Percentiles rank a stretch among this genome's conserved stretches.
These are phyloP conservation scores for Protosalanx chinensis DNA, from an alignment of 2,797 vertebrate genomes.

Conservation along the genomic window DNA sequence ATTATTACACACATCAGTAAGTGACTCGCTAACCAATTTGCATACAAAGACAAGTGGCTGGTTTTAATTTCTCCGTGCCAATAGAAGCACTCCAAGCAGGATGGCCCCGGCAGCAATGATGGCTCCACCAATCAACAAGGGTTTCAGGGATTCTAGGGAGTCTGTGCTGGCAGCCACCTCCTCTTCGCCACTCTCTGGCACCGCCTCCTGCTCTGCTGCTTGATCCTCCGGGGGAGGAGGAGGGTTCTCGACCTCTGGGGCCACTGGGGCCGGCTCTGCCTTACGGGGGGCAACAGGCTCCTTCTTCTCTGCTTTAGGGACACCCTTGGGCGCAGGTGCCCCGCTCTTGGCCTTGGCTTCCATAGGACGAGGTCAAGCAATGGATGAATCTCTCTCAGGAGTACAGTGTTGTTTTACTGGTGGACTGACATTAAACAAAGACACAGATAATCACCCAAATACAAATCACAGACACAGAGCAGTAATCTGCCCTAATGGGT, in stretches of 20 bases:
- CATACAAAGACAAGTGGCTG: conserved; percentile 36
- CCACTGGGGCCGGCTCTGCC: conserved; percentile 57
- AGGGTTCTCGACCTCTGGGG: conserved; percentile 62
- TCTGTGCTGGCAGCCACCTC: conserved; percentile 66
- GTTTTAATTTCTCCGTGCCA: conserved; percentile 76
- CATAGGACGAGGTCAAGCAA: conserved; percentile 67
- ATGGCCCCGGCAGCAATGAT: conserved; percentile 74
- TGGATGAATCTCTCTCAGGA: conserved; percentile 61
- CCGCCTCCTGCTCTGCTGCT: conserved; percentile 59
- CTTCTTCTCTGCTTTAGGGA: conserved; percentile 59
- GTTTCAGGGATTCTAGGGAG: conserved; percentile 77
- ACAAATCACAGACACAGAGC: conserved; percentile 47
- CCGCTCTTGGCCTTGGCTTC: conserved; percentile 74
- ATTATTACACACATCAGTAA: conserved; percentile 63
- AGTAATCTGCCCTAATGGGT: conserved; percentile 41
- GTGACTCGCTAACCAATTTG: conserved; percentile 38
- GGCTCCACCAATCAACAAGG: conserved; percentile 75
- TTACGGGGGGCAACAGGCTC: conserved; percentile 67
- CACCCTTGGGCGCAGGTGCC: conserved; percentile 58
- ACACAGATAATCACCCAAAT: conserved; percentile 54
- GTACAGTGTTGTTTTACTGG: conserved; percentile 61
- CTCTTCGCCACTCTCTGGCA: conserved; percentile 53
- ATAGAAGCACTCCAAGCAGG: conserved; percentile 72
- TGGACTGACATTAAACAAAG: conserved; percentile 18
- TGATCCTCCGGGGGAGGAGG: conserved; percentile 61